Percentiles rank a stretch among this genome's conserved stretches.
Conservation (phyloP, 2,113 vertebrate species). For the Rousettus leschenaultii region DNA sequence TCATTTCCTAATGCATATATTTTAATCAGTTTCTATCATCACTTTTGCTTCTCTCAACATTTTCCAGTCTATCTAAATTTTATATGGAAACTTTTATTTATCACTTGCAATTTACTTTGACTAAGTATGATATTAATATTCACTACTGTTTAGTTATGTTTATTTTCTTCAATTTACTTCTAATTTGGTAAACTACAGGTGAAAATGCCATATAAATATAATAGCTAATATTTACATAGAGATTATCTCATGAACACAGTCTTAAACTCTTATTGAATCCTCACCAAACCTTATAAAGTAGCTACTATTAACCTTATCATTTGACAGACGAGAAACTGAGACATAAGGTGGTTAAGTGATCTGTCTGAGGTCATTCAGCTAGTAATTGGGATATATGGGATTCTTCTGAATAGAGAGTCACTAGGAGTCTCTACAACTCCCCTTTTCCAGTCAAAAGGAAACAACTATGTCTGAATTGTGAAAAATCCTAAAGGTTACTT, state of each 20-base stretch:
- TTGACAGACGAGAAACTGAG: neutral
- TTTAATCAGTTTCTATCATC: neutral
- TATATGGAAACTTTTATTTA: neutral
- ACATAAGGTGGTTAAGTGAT: neutral
- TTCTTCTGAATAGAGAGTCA: neutral
- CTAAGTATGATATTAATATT: neutral
- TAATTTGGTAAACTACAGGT: neutral
- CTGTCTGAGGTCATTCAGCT: neutral
- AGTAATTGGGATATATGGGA: neutral
- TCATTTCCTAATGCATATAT: neutral
- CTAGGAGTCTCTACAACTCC: neutral
- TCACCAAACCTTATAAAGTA: neutral
- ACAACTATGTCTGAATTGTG: neutral
- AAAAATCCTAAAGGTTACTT: neutral
- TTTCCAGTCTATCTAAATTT: slow-evolving; percentile 9
- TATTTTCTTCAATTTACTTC: neutral
- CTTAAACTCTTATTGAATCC: neutral
- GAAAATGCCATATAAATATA: neutral
- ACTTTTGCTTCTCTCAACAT: neutral
- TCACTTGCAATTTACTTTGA: neutral
- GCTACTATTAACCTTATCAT: neutral
- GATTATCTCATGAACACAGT: neutral
- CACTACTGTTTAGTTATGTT: neutral
- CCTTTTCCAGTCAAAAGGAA: neutral
- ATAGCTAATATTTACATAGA: neutral